Evolutionary conservation across 64 coral and sea anemone species (phyloP), one percentile per base, ranked within the genome.

Genomic region (Montipora capricornis): DNA sequence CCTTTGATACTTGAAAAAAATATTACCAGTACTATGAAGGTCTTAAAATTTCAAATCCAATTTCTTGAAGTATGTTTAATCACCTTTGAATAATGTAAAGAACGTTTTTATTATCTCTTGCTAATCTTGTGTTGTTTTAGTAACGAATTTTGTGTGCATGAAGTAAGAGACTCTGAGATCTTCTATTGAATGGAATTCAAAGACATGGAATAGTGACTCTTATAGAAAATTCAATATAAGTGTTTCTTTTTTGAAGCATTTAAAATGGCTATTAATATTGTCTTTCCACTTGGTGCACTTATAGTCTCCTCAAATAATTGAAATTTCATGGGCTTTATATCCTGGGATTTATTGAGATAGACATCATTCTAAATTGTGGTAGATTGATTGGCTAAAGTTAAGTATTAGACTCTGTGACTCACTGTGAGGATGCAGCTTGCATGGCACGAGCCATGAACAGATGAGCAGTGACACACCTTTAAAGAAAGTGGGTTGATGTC

Each of bases 121-220:
- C 37, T 86, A 22, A 71, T 86, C 82, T 51, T 71, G 47, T 86
- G 70, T 71, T 86, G 82, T 70, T 86, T 14, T 49, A 50, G 82
- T 71, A 29, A 49, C 46, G 49, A 49, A 50, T 70, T 49, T 49
- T 69, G 14, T 49, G 26, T 84, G 60, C 67, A 8, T 10, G 13
- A 3, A 2, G 47, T 48, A 47, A 68, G 20, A 48, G 2, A 19
- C 20, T 79, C 5, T 73, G 67, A 4, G 10, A 20, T 3, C 48
- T 24, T 5, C 0, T 67, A 17, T 68, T 86, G 29, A 4, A 24
- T 6, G 19, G 61, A 20, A 49, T 86, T 69, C 71, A 26, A 49
- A 68, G 9, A 5, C 17, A 4, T 84, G 46, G 82, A 46, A 71
- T 86, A 12, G 8, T 49, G 22, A 15, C 61, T 84, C 4, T 11